These are phyloP conservation scores for Antheraea mylitta DNA, from an alignment of 1,140 invertebrate genomes.

Conservation along the genomic window DNA sequence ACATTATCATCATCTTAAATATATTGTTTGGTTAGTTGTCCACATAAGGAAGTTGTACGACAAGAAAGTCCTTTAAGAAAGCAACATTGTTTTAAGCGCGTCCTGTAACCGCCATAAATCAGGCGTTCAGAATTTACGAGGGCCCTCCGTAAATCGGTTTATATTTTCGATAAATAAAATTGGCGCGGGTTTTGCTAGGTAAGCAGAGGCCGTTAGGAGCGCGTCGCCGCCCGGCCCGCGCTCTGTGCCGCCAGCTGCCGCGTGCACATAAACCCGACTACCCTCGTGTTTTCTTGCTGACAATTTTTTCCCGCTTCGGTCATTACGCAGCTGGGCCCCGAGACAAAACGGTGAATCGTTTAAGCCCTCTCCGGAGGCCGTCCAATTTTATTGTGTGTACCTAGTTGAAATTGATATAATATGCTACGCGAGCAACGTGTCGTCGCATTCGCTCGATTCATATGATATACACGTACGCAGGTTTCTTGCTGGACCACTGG, in stretches of 20 bases:
- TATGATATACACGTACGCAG: constrained; percentile 40
- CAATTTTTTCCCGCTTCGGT: constrained; percentile 76
- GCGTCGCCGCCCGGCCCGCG: constrained; percentile 54
- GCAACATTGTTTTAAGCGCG: constrained; percentile 62
- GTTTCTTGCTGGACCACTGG: constrained; percentile 35
- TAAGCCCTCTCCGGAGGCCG: constrained; percentile 76
- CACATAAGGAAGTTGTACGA: constrained; percentile 22
- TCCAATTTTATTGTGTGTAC: constrained; percentile 77
- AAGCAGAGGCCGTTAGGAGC: constrained; percentile 75
- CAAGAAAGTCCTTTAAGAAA: constrained; percentile 53
- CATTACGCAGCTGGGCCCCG: constrained; percentile 76
- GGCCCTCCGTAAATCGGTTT: constrained; percentile 75
- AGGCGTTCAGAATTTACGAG: constrained; percentile 67
- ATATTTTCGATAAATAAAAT: constrained; percentile 79
- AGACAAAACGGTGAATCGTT: constrained; percentile 78
- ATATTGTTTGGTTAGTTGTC: constrained; percentile 4
- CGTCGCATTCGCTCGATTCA: constrained; percentile 37
- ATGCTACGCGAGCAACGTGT: constrained; percentile 61
- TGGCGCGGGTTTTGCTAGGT: constrained; percentile 77
- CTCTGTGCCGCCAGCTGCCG: constrained; percentile 61
- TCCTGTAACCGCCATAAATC: constrained; percentile 71
- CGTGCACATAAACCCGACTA: constrained; percentile 73
- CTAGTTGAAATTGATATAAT: constrained; percentile 71
- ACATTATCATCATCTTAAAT: neutral
- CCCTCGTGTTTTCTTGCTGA: constrained; percentile 77